Evolutionary conservation across 1,140 invertebrate species (phyloP), one percentile per base, ranked within the genome.

Genomic region (Aphelenchoides besseyi): DNA sequence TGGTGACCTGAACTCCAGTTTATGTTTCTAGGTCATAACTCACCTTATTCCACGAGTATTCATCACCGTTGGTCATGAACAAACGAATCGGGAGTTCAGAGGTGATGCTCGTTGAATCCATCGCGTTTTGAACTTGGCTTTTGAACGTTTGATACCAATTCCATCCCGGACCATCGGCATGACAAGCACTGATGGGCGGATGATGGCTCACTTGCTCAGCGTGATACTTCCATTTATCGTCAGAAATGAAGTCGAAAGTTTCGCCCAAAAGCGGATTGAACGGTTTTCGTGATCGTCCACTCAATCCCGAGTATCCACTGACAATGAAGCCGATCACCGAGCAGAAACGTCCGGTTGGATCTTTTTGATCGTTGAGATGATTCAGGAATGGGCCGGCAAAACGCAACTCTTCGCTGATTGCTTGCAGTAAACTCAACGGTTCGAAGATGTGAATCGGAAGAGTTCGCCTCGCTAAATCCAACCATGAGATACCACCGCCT

Each of bases 261-360:
- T 97, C 95, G 8, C 89, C 89, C 26, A 97, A 86, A 8, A 97
- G 85, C 2, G 87, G 87, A 73, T 88, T 88, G 73, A 88, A 88
- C 36, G 87, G 87, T 73, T 88, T 88, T 8, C 84, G 82, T 29
- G 81, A 86, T 57, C 86, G 72, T 53, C 79, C 81, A 26, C 79
- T 79, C 0, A 93, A 97, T 23, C 92, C 95, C 8, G 93, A 91
- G 86, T 97, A 98, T 12, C 92, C 90, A 3, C 94, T 96, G 8
- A 97, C 91, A 0, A 93, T 95, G 85, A 97, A 98, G 23, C 94
- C 95, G 18, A 95, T 94, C n/a, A 98, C 90, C 83, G 94, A 93
- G 8, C 93, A 92, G 85, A 98, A 88, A 87, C 98, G 94, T 85
- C 98, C 94, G 12, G 41, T 48, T n/a, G n/a, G n/a, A n/a, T n/a